Evolutionary conservation across 1,140 invertebrate genomes (phyloP).

Genomic region (Thalassaphorura encarpata): DNA sequence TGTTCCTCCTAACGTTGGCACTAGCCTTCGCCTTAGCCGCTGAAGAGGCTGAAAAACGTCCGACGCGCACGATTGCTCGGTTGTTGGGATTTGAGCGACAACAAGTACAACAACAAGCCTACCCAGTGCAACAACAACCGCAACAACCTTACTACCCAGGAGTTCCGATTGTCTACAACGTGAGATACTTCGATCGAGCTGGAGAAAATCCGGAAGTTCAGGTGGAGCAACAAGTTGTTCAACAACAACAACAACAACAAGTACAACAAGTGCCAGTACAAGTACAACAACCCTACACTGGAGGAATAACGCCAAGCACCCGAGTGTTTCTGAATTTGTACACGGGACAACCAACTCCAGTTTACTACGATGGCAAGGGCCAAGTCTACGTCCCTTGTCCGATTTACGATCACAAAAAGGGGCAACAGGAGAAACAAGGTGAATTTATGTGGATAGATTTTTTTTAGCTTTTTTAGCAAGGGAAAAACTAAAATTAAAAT

Average conservation of each 20-base stretch:
- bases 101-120: not conserved
- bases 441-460: too few relatives aligned
- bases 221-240: not conserved
- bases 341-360: not conserved
- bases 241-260: too few relatives aligned
- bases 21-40: not conserved
- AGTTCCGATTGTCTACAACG: slow-evolving; percentile 1
- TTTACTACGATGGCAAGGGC: slow-evolving; percentile 8
- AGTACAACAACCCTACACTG: too few relatives aligned
- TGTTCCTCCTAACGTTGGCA: too few relatives aligned
- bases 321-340: slow-evolving; percentile 11
- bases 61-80: slow-evolving; percentile 4
- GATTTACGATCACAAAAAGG: slow-evolving; percentile 5
- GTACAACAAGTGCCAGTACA: too few relatives aligned
- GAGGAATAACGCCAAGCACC: not conserved
- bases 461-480: too few relatives aligned
- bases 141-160: not conserved
- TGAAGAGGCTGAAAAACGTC: not conserved
- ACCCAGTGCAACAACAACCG: not conserved
- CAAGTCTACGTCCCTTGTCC: slow-evolving; percentile 5
- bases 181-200: slow-evolving; percentile 7
- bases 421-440: not conserved
- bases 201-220: not conserved
- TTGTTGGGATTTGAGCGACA: not conserved
- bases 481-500: too few relatives aligned